Base-by-base conservation (phyloP, 2,113 vertebrate species). In the Daphoenositta chrysoptera region DNA sequence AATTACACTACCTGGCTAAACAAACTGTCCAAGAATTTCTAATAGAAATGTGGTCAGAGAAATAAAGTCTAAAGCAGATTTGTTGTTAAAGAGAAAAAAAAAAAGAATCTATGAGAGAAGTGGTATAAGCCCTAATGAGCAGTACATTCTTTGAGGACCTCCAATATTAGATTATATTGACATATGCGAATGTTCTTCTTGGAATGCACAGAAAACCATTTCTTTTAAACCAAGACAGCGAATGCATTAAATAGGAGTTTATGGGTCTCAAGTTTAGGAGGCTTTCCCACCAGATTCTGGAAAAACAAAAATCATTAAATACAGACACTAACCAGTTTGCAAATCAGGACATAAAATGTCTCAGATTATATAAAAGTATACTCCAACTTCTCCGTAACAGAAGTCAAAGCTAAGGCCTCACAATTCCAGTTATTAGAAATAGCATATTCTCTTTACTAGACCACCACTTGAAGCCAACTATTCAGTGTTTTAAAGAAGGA, bases 321-420 rank as follows among this genome's bases (percentile, higher is more conserved):
- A 93, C 37, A 95, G 53, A 97, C 83, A 86, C 71, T 33, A 83
- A 80, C 83, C 87, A 94, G 92, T 90, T 97, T 95, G 73, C 65
- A 96, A 47, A 97, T 69, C 83, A 96, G 94, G 94, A 92, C 56
- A 94, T 79, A 88, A 92, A 92, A 93, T 89, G 78, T 83, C 86
- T 95, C 84, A 65, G 91, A 89, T 90, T 66, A 94, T 89, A 92
- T 51, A 96, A 94, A 96, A 95, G 92, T 76, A 69, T 73, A 90
- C 89, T 96, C 96, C 95, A 84, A 96, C 97, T 94, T 98, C 98
- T 96, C 94, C 78, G 20, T 92, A 94, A 87, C 96, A 97, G 92
- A 96, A 98, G 97, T 96, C 96, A 97, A 97, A 95, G 92, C 90
- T 98, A 98, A 99, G 98, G 98, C 98, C 98, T 98, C 98, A 89